A percentile compares a stretch with the other conserved stretches of the same genome.
These are phyloP conservation scores for Akabosia matsudoensis DNA, from an alignment of 1,140 invertebrate genomes.

Conservation along the genomic window DNA sequence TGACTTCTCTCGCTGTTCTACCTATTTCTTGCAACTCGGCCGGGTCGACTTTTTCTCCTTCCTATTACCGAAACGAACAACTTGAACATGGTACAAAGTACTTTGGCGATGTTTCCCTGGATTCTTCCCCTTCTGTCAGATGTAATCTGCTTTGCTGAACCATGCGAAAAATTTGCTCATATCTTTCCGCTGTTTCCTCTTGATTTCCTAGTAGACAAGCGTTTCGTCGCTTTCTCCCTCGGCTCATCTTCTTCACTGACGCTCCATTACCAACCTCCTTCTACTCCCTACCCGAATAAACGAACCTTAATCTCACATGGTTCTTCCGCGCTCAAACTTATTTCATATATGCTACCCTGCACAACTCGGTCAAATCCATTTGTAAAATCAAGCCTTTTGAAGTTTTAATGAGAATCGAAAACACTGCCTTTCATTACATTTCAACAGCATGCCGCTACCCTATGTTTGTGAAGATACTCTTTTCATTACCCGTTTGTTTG, in stretches of 20 bases:
- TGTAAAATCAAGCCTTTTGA: neutral
- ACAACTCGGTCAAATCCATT: no score
- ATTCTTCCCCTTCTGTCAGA: neutral
- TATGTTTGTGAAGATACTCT: neutral
- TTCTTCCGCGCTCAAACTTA: neutral
- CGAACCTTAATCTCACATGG: neutral
- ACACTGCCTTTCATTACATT: neutral
- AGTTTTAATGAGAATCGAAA: neutral
- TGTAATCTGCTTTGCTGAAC: constrained; percentile 11
- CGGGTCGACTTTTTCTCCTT: neutral
- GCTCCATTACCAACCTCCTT: neutral
- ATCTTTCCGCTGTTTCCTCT: neutral
- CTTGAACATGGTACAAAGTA: neutral
- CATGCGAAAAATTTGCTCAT: neutral
- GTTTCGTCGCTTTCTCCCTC: neutral
- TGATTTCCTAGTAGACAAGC: neutral
- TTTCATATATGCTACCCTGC: no score
- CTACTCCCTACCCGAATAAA: neutral
- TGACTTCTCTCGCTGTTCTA: neutral
- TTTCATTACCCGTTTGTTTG: neutral
- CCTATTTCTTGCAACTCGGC: neutral
- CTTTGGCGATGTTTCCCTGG: neutral
- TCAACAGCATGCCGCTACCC: neutral
- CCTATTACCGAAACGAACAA: neutral
- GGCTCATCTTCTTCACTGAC: neutral